Base-by-base conservation (phyloP, 2,888 invertebrate species). In the Clanis bilineata region DNA sequence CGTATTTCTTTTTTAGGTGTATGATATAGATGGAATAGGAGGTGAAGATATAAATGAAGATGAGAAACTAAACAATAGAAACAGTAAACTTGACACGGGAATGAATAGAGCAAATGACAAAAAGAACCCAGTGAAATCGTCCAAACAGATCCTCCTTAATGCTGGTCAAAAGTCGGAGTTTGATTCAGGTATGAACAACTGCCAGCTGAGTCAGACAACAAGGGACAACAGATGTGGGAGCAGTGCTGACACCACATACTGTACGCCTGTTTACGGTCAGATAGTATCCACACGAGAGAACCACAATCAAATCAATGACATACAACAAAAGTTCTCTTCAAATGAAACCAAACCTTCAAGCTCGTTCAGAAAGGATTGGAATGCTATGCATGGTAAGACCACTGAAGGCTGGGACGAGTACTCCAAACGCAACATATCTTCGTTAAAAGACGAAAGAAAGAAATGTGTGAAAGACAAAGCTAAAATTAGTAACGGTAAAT, bases 181-280 rank as follows among this genome's bases (percentile, higher is more conserved):
- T 61, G 92, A 91, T 67, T 91, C 91, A 0, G 92, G 92, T 9
- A 92, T 92, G 91, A 92, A 92, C 76, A 92, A 91, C 73, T 86
- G 82, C 60, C 92, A 91, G 68, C 69, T 90, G 1, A 89, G 75
- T 64, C 90, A 89, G 64, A 85, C 75, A 58, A 73, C 67, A 0
- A 82, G 79, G 62, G 90, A 89, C 51, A 86, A 77, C 36, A 79
- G 81, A 62, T 73, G 75, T 58, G 73, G 69, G 1, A 84, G 75
- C 45, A 74, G 80, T n/a, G 79, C 83, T 1, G 90, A 92, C 61
- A 88, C 88, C 0, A 92, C 92, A 0, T 92, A 90, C 65, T 92
- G 92, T 64, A 89, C 92, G 0, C 90, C 91, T 0, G 86, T 90
- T 0, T 90, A 90, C n/a, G 92, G 92, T 1, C 92, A 92, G 65